These are phyloP conservation scores for Thryonomys swinderianus DNA, from an alignment of 2,113 vertebrate species.

Conservation along the genomic window DNA sequence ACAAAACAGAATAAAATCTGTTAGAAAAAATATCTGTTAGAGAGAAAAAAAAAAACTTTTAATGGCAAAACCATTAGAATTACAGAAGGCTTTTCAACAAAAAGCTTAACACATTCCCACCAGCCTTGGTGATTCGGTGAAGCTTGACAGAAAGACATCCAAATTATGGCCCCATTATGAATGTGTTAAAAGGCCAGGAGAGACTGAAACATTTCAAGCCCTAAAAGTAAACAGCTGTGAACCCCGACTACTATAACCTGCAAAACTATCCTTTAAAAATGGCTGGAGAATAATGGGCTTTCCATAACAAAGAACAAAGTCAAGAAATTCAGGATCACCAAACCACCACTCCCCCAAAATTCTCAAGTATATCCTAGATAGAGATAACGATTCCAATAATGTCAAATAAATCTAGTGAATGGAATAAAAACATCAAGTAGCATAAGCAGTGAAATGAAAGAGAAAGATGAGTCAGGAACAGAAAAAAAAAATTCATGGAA, in stretches of 20 bases:
- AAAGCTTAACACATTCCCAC: neutral
- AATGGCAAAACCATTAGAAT: neutral
- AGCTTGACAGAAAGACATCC: neutral
- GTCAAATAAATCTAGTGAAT: neutral
- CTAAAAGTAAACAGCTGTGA: neutral
- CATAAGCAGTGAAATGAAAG: neutral
- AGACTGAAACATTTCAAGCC: neutral
- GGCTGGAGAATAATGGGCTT: neutral
- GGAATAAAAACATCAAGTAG: neutral
- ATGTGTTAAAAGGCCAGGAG: neutral
- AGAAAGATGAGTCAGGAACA: neutral
- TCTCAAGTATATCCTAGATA: neutral
- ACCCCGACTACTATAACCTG: neutral
- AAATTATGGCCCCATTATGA: neutral
- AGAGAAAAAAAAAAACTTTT: neutral
- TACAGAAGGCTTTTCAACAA: neutral
- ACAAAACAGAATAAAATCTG: neutral
- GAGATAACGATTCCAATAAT: neutral
- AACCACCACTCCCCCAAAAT: neutral
- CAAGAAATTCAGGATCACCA: neutral
- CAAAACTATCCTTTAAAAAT: neutral
- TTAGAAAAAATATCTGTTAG: neutral
- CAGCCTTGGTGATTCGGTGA: neutral
- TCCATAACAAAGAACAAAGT: neutral
- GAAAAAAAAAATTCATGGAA: neutral